Conservation (phyloP, 2,113 vertebrate species). For the Trichechus manatus region DNA sequence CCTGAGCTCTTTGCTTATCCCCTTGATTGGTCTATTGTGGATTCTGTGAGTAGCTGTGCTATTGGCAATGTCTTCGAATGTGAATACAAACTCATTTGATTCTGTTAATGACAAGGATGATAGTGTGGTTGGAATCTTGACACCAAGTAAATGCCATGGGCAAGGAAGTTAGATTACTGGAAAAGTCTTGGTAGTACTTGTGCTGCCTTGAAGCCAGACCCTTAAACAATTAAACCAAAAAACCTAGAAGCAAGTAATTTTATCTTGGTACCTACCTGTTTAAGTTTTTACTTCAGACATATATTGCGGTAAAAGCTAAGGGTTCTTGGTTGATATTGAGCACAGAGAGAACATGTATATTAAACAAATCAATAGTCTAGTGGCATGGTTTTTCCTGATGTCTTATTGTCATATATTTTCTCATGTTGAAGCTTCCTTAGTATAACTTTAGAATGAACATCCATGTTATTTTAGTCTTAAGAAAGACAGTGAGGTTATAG, state of each 20-base stretch:
- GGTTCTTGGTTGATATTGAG: not conserved
- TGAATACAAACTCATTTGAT: not conserved
- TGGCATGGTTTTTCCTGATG: not conserved
- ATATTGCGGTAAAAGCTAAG: not conserved
- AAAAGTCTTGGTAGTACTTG: slow-evolving; percentile 5
- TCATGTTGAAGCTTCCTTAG: not conserved
- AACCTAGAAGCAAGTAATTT: not conserved
- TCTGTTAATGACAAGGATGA: not conserved
- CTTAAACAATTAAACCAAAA: not conserved
- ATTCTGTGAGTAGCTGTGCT: slow-evolving; percentile 92
- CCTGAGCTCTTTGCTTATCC: slow-evolving; percentile 98
- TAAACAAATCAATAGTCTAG: not conserved
- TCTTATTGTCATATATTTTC: not conserved
- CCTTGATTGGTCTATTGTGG: slow-evolving; percentile 98
- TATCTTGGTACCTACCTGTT: not conserved
- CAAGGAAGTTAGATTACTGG: not conserved
- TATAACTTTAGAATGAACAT: slow-evolving; percentile 10
- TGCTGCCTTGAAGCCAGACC: not conserved
- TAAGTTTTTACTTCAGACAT: not conserved
- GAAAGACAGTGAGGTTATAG: not conserved
- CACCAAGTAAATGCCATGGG: not conserved
- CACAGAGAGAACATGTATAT: not conserved
- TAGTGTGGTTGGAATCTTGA: not conserved
- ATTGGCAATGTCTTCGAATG: not conserved
- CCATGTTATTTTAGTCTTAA: slow-evolving; percentile 24